Base-by-base conservation (phyloP, 30 jellyfish, hydroid and myxozoan genomes). In the Hydractinia echinata region DNA sequence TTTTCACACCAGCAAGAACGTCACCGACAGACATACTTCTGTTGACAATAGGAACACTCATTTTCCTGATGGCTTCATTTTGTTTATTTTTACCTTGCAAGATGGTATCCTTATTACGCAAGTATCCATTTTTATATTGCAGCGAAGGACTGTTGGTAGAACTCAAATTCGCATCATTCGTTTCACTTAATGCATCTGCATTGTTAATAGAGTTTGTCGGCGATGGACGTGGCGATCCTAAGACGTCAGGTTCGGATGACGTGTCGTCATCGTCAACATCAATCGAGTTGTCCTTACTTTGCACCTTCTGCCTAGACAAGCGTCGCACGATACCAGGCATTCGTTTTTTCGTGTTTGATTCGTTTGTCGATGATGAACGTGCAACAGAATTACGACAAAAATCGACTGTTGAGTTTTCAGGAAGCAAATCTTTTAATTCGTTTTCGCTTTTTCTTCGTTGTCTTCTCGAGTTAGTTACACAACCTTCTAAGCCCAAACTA, bases 11-110 rank as follows among this genome's bases (percentile, higher is more conserved):
- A 5, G 51, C 83, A n/a, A 74, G 15, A 74, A 74, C 83, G 66
- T 74, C 54, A 20, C 83, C 71, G n/a, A 55, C 62, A 50, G 83
- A 74, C 69, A 49, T 20, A 10, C 71, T 74, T 50, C 83, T 74
- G 62, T 16, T 49, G 62, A 74, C 71, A 13, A 52, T 10, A 4
- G 83, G 74, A 64, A 13, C 74, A 13, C 39, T 64, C 74, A n/a
- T 51, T 13, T 6, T 64, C 74, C 18, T 64, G 51, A n/a, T 64
- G 74, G 51, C 4, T 51, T n/a, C 39, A 13, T 64, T 64, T 64
- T 64, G 19, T 64, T 51, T 64, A 7, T 64, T 64, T 64, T 64
- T 64, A 13, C 74, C 51, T 13, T 64, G 74, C 74, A 64, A 64
- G 74, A 44, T 64, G 74, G 19, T 64, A 51, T 30, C 44, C 44